These are phyloP conservation scores for Heteromormyrus szaboi DNA, from an alignment of 2,797 vertebrate genomes.

Conservation along the genomic window DNA sequence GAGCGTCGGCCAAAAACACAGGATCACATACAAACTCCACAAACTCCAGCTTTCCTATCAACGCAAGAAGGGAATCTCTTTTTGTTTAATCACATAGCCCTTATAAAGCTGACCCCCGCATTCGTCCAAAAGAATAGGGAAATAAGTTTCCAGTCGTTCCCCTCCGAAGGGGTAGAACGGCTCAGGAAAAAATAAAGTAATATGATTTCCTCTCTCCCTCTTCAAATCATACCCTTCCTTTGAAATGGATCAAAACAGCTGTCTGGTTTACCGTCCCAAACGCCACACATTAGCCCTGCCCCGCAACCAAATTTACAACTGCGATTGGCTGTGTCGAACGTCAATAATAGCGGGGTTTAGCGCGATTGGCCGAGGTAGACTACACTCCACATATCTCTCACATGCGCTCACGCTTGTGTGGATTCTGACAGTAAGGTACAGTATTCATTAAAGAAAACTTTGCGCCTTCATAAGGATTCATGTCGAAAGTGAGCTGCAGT, in stretches of 20 bases:
- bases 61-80: conserved; percentile 15
- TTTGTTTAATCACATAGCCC: conserved; percentile 34
- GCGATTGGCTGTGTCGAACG: conserved; percentile 44
- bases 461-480: neutral
- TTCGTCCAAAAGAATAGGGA: conserved; percentile 11
- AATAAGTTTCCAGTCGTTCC: neutral
- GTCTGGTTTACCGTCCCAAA: conserved; percentile 51
- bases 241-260: conserved; percentile 50
- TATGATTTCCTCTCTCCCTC: neutral
- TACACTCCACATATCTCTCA: conserved; percentile 41
- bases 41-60: conserved; percentile 14
- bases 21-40: conserved; percentile 28
- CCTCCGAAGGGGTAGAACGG: conserved; percentile 5
- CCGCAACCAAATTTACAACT: neutral
- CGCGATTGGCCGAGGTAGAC: conserved; percentile 49
- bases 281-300: conserved; percentile 36
- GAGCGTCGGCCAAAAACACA: conserved; percentile 28
- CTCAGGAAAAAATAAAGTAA: neutral
- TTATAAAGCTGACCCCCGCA: conserved; percentile 21
- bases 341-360: conserved; percentile 20
- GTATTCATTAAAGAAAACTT: neutral
- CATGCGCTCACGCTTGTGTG: conserved; percentile 42
- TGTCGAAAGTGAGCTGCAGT: neutral
- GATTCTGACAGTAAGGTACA: conserved; percentile 20
- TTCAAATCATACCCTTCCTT: conserved; percentile 29